These are phyloP conservation scores for Diachasmimorpha longicaudata DNA, from an alignment of 1,140 invertebrate genomes.

Conservation along the genomic window DNA sequence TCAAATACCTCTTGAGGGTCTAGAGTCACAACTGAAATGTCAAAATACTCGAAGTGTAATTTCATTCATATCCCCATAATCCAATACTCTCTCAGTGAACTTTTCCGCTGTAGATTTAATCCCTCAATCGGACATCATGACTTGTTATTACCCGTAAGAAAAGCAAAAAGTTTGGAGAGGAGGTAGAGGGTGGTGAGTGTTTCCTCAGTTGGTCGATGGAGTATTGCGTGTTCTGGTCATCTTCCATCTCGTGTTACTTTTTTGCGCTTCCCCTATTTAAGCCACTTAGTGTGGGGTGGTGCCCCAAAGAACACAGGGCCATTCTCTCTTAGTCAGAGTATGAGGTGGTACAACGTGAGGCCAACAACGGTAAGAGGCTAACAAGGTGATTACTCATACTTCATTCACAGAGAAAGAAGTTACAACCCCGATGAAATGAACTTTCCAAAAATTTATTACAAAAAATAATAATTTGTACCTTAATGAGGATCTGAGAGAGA, in stretches of 20 bases:
- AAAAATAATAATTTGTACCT: conserved; percentile 64
- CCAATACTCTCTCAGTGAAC: too few species aligned
- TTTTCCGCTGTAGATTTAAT: too few species aligned
- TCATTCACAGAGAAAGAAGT: conserved; percentile 57
- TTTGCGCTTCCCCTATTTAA: neutral
- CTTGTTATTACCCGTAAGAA: neutral
- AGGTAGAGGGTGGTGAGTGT: neutral
- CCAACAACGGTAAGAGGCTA: conserved; percentile 58
- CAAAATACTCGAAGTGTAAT: too few species aligned
- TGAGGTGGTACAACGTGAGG: conserved; percentile 32
- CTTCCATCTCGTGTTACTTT: neutral
- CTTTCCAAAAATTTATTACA: conserved; percentile 58
- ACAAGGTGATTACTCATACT: conserved; percentile 63
- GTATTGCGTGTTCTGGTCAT: neutral
- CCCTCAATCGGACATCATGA: neutral
- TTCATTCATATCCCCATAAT: too few species aligned
- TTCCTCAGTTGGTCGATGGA: neutral
- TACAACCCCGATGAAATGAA: conserved; percentile 46
- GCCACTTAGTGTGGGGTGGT: neutral
- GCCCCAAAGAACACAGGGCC: conserved; percentile 22
- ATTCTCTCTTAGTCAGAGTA: conserved; percentile 35
- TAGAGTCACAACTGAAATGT: too few species aligned
- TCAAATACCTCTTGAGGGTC: too few species aligned
- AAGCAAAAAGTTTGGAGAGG: neutral
- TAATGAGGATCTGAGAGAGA: conserved; percentile 52